phyloP scores from a whole-genome alignment of 2,113 vertebrate species.

The Atractosteus spatula region DNA sequence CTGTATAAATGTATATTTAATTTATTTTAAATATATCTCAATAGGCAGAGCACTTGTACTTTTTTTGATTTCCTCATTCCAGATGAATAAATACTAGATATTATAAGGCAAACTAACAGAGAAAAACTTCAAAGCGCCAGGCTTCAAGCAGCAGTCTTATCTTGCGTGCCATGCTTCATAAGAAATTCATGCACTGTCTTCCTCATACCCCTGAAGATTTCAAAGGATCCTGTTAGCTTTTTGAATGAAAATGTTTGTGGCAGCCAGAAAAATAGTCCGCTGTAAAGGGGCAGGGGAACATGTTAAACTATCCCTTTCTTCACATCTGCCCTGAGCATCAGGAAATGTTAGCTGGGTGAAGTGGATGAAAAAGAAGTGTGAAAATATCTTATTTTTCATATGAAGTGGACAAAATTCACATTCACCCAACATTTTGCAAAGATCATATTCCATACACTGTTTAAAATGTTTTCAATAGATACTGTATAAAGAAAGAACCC shows the following conservation, averaged over 20 bases:
- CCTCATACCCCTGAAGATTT: constrained; percentile 23
- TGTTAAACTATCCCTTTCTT: constrained; percentile 8
- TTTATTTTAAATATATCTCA: too few species aligned
- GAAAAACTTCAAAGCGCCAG: constrained; percentile 48
- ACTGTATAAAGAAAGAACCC: too few species aligned
- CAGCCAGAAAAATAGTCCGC: constrained; percentile 24
- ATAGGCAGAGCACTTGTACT: not conserved
- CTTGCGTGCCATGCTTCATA: constrained; percentile 45
- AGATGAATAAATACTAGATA: constrained; percentile 42
- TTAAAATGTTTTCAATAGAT: too few species aligned
- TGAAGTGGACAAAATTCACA: too few species aligned
- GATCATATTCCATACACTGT: too few species aligned
- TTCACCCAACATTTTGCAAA: too few species aligned
- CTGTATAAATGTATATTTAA: too few species aligned
- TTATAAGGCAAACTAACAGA: constrained; percentile 37
- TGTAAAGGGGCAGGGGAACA: not conserved
- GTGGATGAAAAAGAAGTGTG: too few species aligned
- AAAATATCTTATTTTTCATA: too few species aligned
- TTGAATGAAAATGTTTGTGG: constrained; percentile 46
- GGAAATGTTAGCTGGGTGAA: not conserved
- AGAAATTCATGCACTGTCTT: constrained; percentile 50
- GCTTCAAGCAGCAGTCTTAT: constrained; percentile 47
- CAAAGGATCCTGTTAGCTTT: constrained; percentile 33
- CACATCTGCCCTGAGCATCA: not conserved
- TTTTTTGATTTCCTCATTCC: constrained; percentile 27